Percentiles rank a stretch among this genome's conserved stretches.
Evolutionary conservation across 2,888 invertebrate genomes (phyloP).

Genomic region (Sphinx pinastri): DNA sequence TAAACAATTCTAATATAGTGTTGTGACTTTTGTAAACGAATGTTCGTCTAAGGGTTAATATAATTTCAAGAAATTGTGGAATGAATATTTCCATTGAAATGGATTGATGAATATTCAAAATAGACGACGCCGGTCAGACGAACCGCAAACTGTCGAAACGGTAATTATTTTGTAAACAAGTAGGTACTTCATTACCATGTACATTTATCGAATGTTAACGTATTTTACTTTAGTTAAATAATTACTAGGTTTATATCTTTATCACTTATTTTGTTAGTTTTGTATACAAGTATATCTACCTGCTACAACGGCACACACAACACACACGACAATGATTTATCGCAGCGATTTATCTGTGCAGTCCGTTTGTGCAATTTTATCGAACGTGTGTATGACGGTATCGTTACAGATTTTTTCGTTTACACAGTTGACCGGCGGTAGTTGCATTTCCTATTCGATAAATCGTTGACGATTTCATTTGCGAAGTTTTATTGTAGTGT

Average conservation of each 20-base stretch:
- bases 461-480: too few species aligned
- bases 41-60: background rate
- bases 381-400: too few species aligned
- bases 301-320: too few species aligned
- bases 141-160: slow-evolving; percentile 10
- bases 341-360: too few species aligned
- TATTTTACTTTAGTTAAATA: background rate
- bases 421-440: too few species aligned
- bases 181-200: background rate
- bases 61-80: background rate
- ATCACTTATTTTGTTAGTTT: background rate
- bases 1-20: background rate
- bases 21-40: background rate
- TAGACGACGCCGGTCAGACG: slow-evolving; percentile 8
- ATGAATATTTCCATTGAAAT: background rate
- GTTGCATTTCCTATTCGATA: too few species aligned
- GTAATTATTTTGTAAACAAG: slow-evolving; percentile 12
- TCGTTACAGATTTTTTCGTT: too few species aligned
- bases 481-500: too few species aligned
- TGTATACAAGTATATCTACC: background rate
- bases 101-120: slow-evolving; percentile 14
- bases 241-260: background rate
- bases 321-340: too few species aligned
- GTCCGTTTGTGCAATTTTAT: too few species aligned
- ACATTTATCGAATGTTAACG: background rate